Evolutionary conservation across 2,113 vertebrate species (phyloP), one percentile per base, ranked within the genome.

Genomic region (Dipodomys stephensi): DNA sequence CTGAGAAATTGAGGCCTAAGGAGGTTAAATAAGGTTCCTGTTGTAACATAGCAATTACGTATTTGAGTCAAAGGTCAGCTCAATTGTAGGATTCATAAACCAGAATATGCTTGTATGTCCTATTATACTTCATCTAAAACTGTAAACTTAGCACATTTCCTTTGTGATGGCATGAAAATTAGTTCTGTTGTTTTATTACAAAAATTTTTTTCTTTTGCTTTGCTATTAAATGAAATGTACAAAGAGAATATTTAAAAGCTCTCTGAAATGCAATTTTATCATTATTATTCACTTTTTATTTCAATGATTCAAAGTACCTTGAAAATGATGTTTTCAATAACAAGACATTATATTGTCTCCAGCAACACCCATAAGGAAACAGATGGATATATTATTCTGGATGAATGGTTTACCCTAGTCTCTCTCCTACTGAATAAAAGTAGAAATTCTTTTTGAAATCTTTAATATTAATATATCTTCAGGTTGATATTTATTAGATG

Each of bases 1-100:
- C 6, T 35, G 85, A 93, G n/a, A 94, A 93, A 92, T 64, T 49
- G 60, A 93, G 46, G 25, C 69, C 82, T 32, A 78, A 28, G 10
- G 39, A 94, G n/a, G 69, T 90, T 90, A 90, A 88, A 57, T 44
- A 60, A 92, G 25, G 76, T 77, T 30, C 6, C 27, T 78, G 3
- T 49, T 83, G 7, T 32, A 93, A 88, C 30, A 67, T 0, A 82
- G n/a, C 60, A 92, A 44, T 87, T 90, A 94, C 89, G 39, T 49
- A 27, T 7, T 30, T 90, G 69, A 93, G 32, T n/a, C 60, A 93
- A 95, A 32, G 88, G 71, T 79, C 95, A 90, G 0, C 44, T 16
- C 13, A 27, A 30, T 7, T 46, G 19, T 32, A 69, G 46, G 57
- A 91, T 6, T 83, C 1, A 85, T 53, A 57, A 91, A 22, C 15